These are phyloP conservation scores for Aphelinus atriplicis DNA, from an alignment of 1,140 invertebrate species.

Conservation along the genomic window DNA sequence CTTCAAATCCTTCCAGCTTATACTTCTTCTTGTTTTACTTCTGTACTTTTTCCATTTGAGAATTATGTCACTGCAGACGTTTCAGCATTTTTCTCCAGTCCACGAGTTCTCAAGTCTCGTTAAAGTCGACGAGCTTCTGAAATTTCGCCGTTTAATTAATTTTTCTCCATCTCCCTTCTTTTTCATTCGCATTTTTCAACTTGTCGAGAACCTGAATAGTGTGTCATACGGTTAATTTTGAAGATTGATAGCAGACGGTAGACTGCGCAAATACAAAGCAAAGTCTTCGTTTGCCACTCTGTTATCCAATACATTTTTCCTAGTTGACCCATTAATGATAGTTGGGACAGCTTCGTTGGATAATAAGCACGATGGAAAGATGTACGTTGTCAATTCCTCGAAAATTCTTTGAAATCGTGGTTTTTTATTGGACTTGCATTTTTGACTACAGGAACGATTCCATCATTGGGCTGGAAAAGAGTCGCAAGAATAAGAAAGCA, in stretches of 20 bases:
- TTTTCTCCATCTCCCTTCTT: neutral
- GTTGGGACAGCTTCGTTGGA: no score
- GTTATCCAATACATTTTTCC: no score
- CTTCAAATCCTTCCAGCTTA: conserved; percentile 26
- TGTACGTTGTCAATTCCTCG: no score
- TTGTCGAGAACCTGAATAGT: neutral
- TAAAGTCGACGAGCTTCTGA: conserved; percentile 23
- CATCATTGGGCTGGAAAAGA: conserved; percentile 9
- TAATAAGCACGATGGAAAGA: no score
- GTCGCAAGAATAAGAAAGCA: conserved; percentile 38
- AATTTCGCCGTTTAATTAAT: conserved; percentile 31
- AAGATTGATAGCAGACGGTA: conserved; percentile 19
- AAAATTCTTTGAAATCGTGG: no score
- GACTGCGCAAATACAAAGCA: conserved; percentile 5
- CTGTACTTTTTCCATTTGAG: conserved; percentile 36
- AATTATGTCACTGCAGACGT: conserved; percentile 37
- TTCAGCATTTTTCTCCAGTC: conserved; percentile 32
- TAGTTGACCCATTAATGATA: no score
- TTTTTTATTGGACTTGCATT: no score
- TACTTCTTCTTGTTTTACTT: conserved; percentile 3
- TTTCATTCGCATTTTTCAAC: conserved; percentile 21
- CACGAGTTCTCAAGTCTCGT: conserved; percentile 31
- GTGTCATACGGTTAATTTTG: no score
- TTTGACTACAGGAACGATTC: no score
- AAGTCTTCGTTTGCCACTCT: no score